phyloP scores from a whole-genome alignment of 2,888 invertebrate species.

The Lasius fuliginosus region DNA sequence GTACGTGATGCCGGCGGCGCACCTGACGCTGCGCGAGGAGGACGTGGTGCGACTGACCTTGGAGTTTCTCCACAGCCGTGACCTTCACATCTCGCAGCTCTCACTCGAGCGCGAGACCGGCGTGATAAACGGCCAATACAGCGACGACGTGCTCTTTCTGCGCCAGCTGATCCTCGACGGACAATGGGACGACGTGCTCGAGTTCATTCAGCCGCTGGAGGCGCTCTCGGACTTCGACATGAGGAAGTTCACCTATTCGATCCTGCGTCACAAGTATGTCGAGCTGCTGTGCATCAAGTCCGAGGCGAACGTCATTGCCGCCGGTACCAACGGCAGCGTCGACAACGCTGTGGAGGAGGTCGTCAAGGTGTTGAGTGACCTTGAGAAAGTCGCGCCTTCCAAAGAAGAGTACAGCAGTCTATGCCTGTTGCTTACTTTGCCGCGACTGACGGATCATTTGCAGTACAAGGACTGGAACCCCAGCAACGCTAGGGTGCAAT shows the following conservation, averaged over 20 bases:
- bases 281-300: slow-evolving; percentile 97
- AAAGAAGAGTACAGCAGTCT: slow-evolving; percentile 98
- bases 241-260: slow-evolving; percentile 94
- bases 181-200: slow-evolving; percentile 98
- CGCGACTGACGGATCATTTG: slow-evolving; percentile 96
- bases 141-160: slow-evolving; percentile 97
- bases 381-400: slow-evolving; percentile 95
- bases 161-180: slow-evolving; percentile 98
- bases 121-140: slow-evolving; percentile 96
- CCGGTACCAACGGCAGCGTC: slow-evolving; percentile 91
- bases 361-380: slow-evolving; percentile 95
- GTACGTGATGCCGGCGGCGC: slow-evolving; percentile 93
- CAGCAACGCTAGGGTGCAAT: slow-evolving; percentile 96
- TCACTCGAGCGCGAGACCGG: slow-evolving; percentile 98
- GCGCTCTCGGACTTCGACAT: slow-evolving; percentile 94
- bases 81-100: slow-evolving; percentile 96
- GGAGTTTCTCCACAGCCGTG: slow-evolving; percentile 95
- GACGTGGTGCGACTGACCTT: slow-evolving; percentile 95
- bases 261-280: slow-evolving; percentile 97
- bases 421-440: slow-evolving; percentile 95
- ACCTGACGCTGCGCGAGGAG: slow-evolving; percentile 94
- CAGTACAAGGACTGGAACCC: slow-evolving; percentile 99
- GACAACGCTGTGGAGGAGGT: slow-evolving; percentile 98
- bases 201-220: slow-evolving; percentile 97
- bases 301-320: slow-evolving; percentile 94